Conservation (phyloP, 2,888 invertebrate genomes). For the Philaethria dido region DNA sequence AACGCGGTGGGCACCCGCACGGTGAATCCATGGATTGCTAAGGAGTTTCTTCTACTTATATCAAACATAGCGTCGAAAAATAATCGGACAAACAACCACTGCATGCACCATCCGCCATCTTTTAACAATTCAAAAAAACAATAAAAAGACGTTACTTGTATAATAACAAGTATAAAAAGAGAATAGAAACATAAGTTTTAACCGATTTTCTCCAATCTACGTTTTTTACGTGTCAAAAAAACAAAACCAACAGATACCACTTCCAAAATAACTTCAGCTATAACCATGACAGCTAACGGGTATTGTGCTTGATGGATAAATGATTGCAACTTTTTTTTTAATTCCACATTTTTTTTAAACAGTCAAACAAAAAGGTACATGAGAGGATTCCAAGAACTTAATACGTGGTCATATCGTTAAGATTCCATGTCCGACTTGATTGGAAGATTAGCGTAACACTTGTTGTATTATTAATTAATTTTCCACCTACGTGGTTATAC, state of each 20-base stretch:
- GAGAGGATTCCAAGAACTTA: slow-evolving; percentile 29
- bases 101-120: too few relatives aligned
- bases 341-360: slow-evolving; percentile 35
- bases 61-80: too few relatives aligned
- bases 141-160: too few relatives aligned
- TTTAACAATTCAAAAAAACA: too few relatives aligned
- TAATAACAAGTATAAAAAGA: too few relatives aligned
- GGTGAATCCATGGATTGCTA: too few relatives aligned
- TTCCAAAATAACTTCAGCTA: not conserved
- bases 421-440: slow-evolving; percentile 6
- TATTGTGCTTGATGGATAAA: slow-evolving; percentile 77
- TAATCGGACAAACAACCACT: too few relatives aligned
- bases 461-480: slow-evolving; percentile 13
- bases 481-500: not conserved
- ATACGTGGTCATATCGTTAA: slow-evolving; percentile 15
- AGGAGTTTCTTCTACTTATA: too few relatives aligned
- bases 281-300: slow-evolving; percentile 64
- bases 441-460: slow-evolving; percentile 17
- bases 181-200: too few relatives aligned
- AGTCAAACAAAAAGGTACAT: slow-evolving; percentile 29
- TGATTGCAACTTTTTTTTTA: slow-evolving; percentile 66
- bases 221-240: not conserved
- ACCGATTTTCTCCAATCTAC: too few relatives aligned
- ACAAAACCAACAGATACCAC: not conserved
- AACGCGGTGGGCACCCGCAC: too few relatives aligned